Base-by-base conservation (phyloP, 2,113 vertebrate genomes). In the Raja brachyura region DNA sequence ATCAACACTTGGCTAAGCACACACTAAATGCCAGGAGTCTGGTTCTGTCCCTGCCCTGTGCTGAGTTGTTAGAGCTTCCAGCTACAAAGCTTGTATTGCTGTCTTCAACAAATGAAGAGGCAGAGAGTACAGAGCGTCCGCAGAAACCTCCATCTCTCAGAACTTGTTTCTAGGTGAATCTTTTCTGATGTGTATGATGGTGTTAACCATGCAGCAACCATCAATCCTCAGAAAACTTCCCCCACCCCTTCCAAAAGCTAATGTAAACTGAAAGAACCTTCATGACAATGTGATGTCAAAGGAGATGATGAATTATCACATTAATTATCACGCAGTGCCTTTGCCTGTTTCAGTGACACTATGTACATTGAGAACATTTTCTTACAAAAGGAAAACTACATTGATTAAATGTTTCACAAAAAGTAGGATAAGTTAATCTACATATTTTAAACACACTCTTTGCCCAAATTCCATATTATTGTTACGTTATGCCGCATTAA, bases 381-480 rank as follows among this genome's bases (percentile, higher is more conserved):
- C 95, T 96, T 94, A 94, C 93, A 95, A 95, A 96, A 93, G 96
- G 95, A 94, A 96, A 93, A 94, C 95, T 96, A 95, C 93, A 95
- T 92, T 4, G 68, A 92, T 92, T 73, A 73, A 92, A 63, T 86
- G 83, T 56, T 86, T 92, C 90, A 92, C 66, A 92, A 92, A 94
- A 95, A 95, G 96, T 95, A 95, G 94, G 95, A 95, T 95, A 97
- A 94, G 95, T 96, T 96, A 95, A 95, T 95, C 95, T 96, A 94
- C 94, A 94, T 94, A 94, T 94, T 93, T 95, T 95, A 96, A 95
- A 96, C 97, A 96, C 95, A 95, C 96, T 96, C 95, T 95, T 96
- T 93, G 93, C 95, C 96, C 95, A 96, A 94, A 93, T 94, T 94
- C 94, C 94, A 95, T 93, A 94, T 95, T 95, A 94, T 93, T 95